Conservation (phyloP, 2,113 vertebrate species). For the Actenoides lindsayi region DNA sequence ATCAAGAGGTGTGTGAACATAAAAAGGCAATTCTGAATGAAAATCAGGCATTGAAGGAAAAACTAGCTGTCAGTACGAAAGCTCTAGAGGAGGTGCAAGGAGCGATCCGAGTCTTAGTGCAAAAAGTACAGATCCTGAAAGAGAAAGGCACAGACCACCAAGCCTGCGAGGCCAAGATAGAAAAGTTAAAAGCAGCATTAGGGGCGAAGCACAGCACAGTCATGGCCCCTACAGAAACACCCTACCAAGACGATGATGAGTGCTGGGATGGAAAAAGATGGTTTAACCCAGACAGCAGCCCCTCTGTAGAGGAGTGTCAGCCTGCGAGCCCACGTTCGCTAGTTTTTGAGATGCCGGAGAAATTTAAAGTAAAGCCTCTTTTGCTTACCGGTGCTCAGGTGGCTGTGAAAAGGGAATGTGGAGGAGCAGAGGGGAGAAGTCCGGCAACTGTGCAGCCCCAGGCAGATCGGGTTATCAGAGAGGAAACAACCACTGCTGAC, state of each 20-base stretch:
- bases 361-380: background rate
- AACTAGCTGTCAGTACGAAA: background rate
- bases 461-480: fast-evolving
- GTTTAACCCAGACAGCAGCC: background rate
- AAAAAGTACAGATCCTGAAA: constrained; percentile 25
- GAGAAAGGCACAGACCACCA: background rate
- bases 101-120: background rate
- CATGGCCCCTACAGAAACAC: fast-evolving
- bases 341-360: background rate
- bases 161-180: constrained; percentile 7
- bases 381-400: fast-evolving
- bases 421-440: background rate
- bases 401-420: background rate
- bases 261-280: background rate
- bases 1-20: constrained; percentile 38
- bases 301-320: background rate
- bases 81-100: background rate
- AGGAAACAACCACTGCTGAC: background rate
- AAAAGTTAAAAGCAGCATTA: background rate
- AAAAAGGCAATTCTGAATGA: constrained; percentile 34
- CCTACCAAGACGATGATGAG: background rate
- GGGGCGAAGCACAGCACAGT: fast-evolving
- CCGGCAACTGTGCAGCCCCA: background rate
- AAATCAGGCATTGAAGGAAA: constrained; percentile 30
- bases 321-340: fast-evolving